Evolutionary conservation across 2,797 vertebrate species (phyloP).

Genomic region (Periophthalmus magnuspinnatus): DNA sequence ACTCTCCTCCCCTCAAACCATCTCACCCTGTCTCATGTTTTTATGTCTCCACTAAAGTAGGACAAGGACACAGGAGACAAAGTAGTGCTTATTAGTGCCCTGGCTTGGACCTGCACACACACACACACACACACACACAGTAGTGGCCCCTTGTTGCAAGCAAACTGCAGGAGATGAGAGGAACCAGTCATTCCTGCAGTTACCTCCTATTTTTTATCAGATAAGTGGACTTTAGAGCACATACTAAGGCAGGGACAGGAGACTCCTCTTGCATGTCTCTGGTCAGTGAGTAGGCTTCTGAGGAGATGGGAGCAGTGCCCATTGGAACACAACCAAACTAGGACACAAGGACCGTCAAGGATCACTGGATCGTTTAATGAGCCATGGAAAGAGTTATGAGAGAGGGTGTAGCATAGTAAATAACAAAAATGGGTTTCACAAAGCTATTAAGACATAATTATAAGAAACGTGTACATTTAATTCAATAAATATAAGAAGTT

Average conservation of each 20-base stretch:
- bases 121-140: background rate
- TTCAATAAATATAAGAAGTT: no score
- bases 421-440: background rate
- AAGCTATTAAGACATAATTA: no score
- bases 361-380: constrained; percentile 18
- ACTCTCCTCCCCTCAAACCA: background rate
- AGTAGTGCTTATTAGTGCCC: constrained; percentile 54
- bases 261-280: constrained; percentile 5
- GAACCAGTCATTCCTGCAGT: constrained; percentile 51
- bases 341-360: background rate
- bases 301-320: background rate
- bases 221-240: constrained; percentile 49
- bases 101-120: constrained; percentile 18
- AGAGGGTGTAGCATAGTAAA: background rate
- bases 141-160: constrained; percentile 36
- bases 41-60: constrained; percentile 51
- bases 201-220: constrained; percentile 56
- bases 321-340: constrained; percentile 8
- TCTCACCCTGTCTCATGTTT: constrained; percentile 10
- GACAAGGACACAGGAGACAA: constrained; percentile 68
- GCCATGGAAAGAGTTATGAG: constrained; percentile 6
- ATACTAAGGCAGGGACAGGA: constrained; percentile 35
- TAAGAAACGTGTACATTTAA: no score
- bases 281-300: constrained; percentile 10
- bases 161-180: constrained; percentile 53